Conservation (phyloP, 2,888 invertebrate genomes). For the Ypsolopha scabrella region DNA sequence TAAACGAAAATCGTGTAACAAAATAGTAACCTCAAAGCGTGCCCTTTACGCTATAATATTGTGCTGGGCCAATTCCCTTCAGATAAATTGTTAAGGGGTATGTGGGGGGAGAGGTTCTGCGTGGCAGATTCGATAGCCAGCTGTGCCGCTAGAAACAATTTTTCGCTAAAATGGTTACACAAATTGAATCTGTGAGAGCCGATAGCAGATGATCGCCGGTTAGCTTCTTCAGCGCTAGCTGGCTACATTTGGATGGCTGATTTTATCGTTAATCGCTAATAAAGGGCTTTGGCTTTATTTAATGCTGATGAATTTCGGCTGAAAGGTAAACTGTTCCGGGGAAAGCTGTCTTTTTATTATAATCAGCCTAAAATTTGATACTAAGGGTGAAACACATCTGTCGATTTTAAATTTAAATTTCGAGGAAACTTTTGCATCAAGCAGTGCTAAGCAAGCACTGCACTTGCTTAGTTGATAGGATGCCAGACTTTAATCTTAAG, state of each 20-base stretch:
- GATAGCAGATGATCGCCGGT: slow-evolving; percentile 44
- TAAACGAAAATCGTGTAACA: too few relatives aligned
- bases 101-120: slow-evolving; percentile 2
- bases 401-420: too few relatives aligned
- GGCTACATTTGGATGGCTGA: slow-evolving; percentile 4
- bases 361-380: too few relatives aligned
- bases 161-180: slow-evolving; percentile 60
- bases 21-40: too few relatives aligned
- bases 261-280: slow-evolving; percentile 1
- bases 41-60: slow-evolving; percentile 17
- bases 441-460: too few relatives aligned
- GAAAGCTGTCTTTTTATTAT: too few relatives aligned
- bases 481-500: too few relatives aligned
- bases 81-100: slow-evolving; percentile 11
- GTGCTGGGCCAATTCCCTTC: slow-evolving; percentile 5
- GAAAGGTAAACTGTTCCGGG: background rate
- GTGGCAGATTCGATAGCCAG: slow-evolving; percentile 35
- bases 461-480: too few relatives aligned
- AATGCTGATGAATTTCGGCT: background rate
- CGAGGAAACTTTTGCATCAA: too few relatives aligned
- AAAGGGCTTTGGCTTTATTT: slow-evolving; percentile 2
- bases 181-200: slow-evolving; percentile 53
- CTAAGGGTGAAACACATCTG: too few relatives aligned
- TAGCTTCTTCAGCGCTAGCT: slow-evolving; percentile 14
- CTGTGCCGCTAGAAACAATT: slow-evolving; percentile 57